These are phyloP conservation scores for Drosophila kikkawai DNA, from an alignment of 1,140 invertebrate genomes.

Conservation along the genomic window DNA sequence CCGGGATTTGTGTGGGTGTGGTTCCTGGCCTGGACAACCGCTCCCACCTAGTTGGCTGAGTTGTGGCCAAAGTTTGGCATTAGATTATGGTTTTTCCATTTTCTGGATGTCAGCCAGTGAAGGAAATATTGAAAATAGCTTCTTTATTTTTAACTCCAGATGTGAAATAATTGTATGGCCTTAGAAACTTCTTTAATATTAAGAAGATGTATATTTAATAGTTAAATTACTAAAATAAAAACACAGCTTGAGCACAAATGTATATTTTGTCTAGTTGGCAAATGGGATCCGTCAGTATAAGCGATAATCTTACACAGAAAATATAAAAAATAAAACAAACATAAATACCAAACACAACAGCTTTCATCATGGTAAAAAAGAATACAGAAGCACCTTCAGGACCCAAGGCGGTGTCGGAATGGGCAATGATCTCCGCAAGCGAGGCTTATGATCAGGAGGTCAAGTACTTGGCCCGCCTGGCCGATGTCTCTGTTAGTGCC, in stretches of 20 bases:
- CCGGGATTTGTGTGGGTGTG: slow-evolving; percentile 19
- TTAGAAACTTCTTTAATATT: background rate
- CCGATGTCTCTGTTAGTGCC: slow-evolving; percentile 36
- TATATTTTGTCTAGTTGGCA: background rate
- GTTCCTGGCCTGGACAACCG: slow-evolving; percentile 17
- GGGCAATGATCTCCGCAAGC: slow-evolving; percentile 11
- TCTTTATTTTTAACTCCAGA: background rate
- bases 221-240: background rate
- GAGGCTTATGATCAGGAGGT: slow-evolving; percentile 27
- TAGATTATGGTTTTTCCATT: slow-evolving; percentile 42
- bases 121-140: slow-evolving; percentile 19
- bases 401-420: background rate
- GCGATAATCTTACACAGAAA: no score
- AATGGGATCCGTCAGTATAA: background rate
- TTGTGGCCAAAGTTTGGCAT: slow-evolving; percentile 52
- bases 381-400: fast-evolving
- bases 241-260: no score
- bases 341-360: background rate
- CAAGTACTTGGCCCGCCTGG: slow-evolving; percentile 22
- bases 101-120: slow-evolving; percentile 32
- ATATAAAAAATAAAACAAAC: background rate
- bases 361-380: slow-evolving; percentile 4
- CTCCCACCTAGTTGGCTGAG: slow-evolving; percentile 40
- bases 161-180: background rate
- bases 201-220: background rate